Evolutionary conservation across 1,140 invertebrate genomes (phyloP), one percentile per base, ranked within the genome.

Genomic region (Aphelinus atriplicis): DNA sequence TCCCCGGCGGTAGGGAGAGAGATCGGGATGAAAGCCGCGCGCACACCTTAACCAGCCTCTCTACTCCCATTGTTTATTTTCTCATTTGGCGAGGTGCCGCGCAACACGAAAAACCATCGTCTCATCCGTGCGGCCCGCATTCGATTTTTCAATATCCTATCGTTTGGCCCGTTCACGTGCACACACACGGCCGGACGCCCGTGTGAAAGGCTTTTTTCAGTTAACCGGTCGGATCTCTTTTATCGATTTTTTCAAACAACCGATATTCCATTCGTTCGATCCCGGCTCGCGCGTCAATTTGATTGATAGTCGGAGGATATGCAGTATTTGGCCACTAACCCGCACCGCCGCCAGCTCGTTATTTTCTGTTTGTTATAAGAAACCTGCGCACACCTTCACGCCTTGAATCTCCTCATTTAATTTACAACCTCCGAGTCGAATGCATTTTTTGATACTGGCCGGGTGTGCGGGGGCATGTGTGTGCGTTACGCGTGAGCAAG

Each of bases 31-130:
- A 79, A 82, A 80, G 70, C 78, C 10, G 77, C 72, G 68, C 64
- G 75, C 10, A 10, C 26, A 71, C 73, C 63, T 76, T 81, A 83
- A 83, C 78, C 79, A 82, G 82, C 74, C 26, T 26, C 26, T 26
- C 26, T 26, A 26, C 26, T 80, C 73, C 63, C 77, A 78, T 81
- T 83, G 81, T 82, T 83, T 83, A 81, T 83, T 83, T 83, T 81
- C 77, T 72, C 80, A 78, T 81, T 80, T 79, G 67, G 80, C 75
- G 73, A 64, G 61, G 63, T 46, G 61, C 56, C 50, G 50, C 43
- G 56, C 48, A 4, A 68, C 48, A 48, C 71, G 51, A 53, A 9
- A 53, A 53, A 4, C 7, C 62, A 46, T 70, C 48, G 62, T 45
- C 58, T 46, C 3, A n/a, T 55, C 43, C 42, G 46, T 26, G 51